Evolutionary conservation across 2,888 invertebrate species (phyloP).

Genomic region (Leucoma salicis): DNA sequence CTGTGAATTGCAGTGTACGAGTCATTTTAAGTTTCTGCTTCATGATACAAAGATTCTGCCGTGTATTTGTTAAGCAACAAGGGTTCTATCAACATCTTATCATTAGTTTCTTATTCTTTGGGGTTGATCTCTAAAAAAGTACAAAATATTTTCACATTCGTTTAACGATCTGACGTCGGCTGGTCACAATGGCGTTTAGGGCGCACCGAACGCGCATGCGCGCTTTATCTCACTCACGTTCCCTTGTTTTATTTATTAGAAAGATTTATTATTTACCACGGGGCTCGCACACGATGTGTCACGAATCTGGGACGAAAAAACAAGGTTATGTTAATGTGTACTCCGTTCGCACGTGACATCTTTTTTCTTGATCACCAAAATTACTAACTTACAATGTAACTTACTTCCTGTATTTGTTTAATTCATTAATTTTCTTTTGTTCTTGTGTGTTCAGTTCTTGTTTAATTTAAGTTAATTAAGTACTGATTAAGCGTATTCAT

Average conservation of each 20-base stretch:
- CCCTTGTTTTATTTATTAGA: conserved; percentile 81
- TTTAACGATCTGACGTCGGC: conserved; percentile 74
- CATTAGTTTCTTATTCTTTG: too few relatives aligned
- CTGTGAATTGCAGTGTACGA: too few relatives aligned
- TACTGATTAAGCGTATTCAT: conserved; percentile 5
- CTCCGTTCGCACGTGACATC: conserved; percentile 67
- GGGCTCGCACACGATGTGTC: conserved; percentile 79
- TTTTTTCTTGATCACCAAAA: conserved; percentile 52
- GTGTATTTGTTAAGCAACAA: too few relatives aligned
- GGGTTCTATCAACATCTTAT: too few relatives aligned
- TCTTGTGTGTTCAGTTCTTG: conserved; percentile 23
- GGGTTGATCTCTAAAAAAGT: conserved; percentile 51
- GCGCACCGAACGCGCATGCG: conserved; percentile 78
- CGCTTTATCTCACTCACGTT: conserved; percentile 79
- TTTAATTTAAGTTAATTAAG: conserved; percentile 14
- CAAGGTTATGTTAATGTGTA: conserved; percentile 73
- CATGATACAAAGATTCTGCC: too few relatives aligned
- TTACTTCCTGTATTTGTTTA: conserved; percentile 40
- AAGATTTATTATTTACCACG: conserved; percentile 80
- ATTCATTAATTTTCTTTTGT: conserved; percentile 33
- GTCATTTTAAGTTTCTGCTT: too few relatives aligned
- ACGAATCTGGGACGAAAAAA: conserved; percentile 75
- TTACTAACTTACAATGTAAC: conserved; percentile 44
- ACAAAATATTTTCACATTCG: conserved; percentile 77
- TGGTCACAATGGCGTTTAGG: conserved; percentile 68